Evolutionary conservation across 2,797 vertebrate species (phyloP).

Genomic region (Bradypodion ventrale): DNA sequence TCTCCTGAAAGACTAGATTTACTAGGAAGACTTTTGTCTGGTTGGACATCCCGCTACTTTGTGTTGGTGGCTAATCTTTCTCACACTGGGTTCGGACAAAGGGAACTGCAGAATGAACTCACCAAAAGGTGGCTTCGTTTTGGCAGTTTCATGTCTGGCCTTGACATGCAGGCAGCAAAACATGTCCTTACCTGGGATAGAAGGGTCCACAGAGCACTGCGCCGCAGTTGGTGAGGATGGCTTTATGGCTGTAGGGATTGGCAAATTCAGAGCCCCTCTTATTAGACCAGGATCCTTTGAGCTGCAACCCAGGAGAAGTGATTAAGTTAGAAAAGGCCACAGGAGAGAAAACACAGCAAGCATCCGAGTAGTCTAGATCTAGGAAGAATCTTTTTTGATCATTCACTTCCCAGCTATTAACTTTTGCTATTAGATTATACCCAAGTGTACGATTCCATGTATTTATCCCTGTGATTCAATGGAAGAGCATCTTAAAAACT

Average conservation of each 20-base stretch:
- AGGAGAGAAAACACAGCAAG: background rate
- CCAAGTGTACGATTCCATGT: background rate
- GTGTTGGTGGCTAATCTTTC: too few relatives aligned
- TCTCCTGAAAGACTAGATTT: background rate
- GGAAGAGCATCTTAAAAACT: background rate
- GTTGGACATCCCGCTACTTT: too few relatives aligned
- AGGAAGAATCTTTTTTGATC: background rate
- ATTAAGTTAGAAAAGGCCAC: background rate
- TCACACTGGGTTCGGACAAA: too few relatives aligned
- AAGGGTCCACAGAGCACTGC: conserved; percentile 91
- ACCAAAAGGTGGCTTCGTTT: too few relatives aligned
- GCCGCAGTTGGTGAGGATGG: conserved; percentile 91
- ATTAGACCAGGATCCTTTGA: conserved; percentile 95
- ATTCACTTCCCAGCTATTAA: background rate
- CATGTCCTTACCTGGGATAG: conserved; percentile 89
- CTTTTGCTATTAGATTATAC: background rate
- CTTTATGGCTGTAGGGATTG: conserved; percentile 96
- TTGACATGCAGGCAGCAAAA: too few relatives aligned
- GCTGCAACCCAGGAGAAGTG: conserved; percentile 72
- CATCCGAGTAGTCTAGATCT: background rate
- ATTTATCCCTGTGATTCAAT: background rate
- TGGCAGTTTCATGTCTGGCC: too few relatives aligned
- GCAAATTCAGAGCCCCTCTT: conserved; percentile 87
- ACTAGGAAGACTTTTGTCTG: too few relatives aligned
- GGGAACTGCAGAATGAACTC: too few relatives aligned